A percentile compares a stretch with the other conserved stretches of the same genome.
Conservation (phyloP, 2,113 vertebrate genomes). For the Pangasianodon gigas region DNA sequence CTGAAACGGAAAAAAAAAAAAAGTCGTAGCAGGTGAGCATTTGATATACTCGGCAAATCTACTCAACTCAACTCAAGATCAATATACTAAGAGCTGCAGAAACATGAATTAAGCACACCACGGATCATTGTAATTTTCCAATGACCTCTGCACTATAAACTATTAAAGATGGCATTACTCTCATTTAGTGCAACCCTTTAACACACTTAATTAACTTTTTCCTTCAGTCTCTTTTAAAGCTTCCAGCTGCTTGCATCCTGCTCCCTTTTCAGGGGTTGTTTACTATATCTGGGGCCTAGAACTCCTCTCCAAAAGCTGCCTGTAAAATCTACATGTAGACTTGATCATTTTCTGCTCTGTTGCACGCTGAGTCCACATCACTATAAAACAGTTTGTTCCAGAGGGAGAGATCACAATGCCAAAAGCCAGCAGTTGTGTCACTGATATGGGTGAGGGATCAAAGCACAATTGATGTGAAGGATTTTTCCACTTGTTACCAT, state of each 20-base stretch:
- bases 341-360: slow-evolving; percentile 43
- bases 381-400: slow-evolving; percentile 48
- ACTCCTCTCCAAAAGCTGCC: slow-evolving; percentile 17
- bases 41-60: not conserved
- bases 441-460: slow-evolving; percentile 44
- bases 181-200: not conserved
- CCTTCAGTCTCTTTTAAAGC: slow-evolving; percentile 1
- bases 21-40: not conserved
- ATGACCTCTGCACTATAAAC: not conserved
- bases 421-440: slow-evolving; percentile 29
- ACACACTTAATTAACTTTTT: not conserved
- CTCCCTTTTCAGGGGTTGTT: slow-evolving; percentile 1
- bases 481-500: not conserved
- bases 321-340: not conserved
- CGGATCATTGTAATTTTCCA: not conserved
- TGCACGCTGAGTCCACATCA: slow-evolving; percentile 26
- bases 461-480: slow-evolving; percentile 23
- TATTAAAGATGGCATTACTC: not conserved
- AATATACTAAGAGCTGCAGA: not conserved
- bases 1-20: no score
- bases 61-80: not conserved
- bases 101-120: not conserved
- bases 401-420: not conserved
- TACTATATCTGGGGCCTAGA: not conserved
- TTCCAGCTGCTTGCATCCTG: slow-evolving; percentile 15